These are phyloP conservation scores for Tokudaia muenninki DNA, from an alignment of 2,797 vertebrate genomes.

Conservation along the genomic window DNA sequence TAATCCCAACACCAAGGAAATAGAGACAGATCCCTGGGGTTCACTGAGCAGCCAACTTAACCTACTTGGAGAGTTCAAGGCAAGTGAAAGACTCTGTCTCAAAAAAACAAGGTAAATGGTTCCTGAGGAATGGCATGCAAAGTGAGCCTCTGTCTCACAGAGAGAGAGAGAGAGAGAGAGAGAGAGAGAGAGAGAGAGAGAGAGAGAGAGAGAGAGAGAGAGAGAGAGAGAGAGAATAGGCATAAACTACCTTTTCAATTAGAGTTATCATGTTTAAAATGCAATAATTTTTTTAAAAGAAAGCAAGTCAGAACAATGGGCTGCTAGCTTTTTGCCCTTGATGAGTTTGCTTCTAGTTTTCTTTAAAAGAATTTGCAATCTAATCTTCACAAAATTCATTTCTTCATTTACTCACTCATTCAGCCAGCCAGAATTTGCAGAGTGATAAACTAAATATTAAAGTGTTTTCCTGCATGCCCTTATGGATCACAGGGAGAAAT, in stretches of 20 bases:
- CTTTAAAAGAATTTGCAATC: background rate
- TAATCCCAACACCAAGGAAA: background rate
- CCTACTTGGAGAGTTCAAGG: too few relatives aligned
- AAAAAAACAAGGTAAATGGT: background rate
- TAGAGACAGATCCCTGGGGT: background rate
- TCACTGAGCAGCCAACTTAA: background rate
- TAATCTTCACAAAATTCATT: background rate
- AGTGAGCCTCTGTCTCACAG: too few relatives aligned
- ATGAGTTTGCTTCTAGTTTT: slow-evolving; percentile 24
- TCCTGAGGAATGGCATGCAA: background rate
- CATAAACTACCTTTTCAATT: slow-evolving; percentile 1
- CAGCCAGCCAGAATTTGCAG: background rate
- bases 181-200: background rate
- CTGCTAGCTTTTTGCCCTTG: background rate
- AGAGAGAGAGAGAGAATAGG: background rate
- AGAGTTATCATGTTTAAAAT: slow-evolving; percentile 36
- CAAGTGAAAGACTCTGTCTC: background rate
- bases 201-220: too few relatives aligned
- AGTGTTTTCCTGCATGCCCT: background rate
- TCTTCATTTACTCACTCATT: background rate
- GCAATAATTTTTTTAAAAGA: background rate
- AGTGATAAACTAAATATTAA: background rate
- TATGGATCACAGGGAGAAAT: background rate
- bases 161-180: too few relatives aligned
- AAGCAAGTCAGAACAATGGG: slow-evolving; percentile 30